Evolutionary conservation across 1,140 invertebrate species (phyloP), one percentile per base, ranked within the genome.

Genomic region (Agrypnia vestita): DNA sequence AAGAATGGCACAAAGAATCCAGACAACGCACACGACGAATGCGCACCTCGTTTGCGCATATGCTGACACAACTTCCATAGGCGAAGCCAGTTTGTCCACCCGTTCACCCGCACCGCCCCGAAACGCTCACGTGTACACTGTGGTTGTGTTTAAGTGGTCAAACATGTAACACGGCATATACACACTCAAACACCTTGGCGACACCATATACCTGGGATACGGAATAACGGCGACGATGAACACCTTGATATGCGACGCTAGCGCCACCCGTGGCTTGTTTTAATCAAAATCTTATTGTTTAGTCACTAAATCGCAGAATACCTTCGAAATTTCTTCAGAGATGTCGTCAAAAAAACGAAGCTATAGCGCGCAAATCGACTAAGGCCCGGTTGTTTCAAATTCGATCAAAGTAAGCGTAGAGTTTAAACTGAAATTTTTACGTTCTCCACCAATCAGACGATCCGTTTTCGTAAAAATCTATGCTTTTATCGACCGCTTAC

Each of bases 1-100:
- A 95, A 93, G 95, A 95, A 96, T 96, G 94, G 93, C 94, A 95
- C 94, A 95, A 96, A 96, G 95, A 96, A 96, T 96, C 94, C 92
- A 91, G 94, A 96, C 94, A 95, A 96, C 95, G 95, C 94, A 94
- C 91, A 92, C 92, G 91, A 90, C 92, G 91, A 92, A 90, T 93
- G 94, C 94, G 94, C 94, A 95, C 90, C 91, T 90, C 90, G 89
- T 92, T 91, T 92, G 94, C 94, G 94, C 94, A 95, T 90, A 91
- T 93, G 91, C 91, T 91, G 91, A 91, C 91, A 92, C 91, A 90
- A 91, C 90, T 90, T 91, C 90, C 90, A 90, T 91, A 91, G 92
- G 91, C 90, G 88, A 73, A 90, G 90, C 82, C 80, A 75, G 86
- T 85, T 19, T 59, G 61, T 61, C 61, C 77, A 49, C 77, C 81